A percentile compares a stretch with the other conserved stretches of the same genome.
Evolutionary conservation across 2,113 vertebrate species (phyloP).

Genomic region (Leptobrachium ailaonicum): DNA sequence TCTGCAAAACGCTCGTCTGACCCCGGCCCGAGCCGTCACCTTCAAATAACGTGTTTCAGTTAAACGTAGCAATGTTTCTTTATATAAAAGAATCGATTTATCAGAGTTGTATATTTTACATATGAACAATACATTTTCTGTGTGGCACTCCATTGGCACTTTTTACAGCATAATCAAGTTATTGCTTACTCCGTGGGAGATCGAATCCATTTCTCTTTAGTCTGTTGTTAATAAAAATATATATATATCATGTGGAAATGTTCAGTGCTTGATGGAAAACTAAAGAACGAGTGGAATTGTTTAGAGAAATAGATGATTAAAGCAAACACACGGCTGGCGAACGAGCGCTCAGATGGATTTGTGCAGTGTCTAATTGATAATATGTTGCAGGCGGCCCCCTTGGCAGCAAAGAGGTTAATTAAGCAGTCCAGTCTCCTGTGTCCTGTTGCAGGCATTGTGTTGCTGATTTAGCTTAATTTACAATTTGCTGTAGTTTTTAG

Average conservation of each 20-base stretch:
- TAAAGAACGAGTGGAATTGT: background rate
- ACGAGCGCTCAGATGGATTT: background rate
- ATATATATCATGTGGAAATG: slow-evolving; percentile 19
- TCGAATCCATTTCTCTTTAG: slow-evolving; percentile 10
- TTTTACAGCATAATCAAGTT: background rate
- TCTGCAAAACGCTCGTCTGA: no score
- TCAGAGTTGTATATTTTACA: no score
- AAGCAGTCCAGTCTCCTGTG: background rate
- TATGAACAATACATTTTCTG: no score
- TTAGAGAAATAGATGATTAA: slow-evolving; percentile 45
- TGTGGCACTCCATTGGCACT: background rate
- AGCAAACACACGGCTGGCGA: background rate
- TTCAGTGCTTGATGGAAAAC: slow-evolving; percentile 23
- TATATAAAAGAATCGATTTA: no score
- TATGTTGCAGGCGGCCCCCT: background rate
- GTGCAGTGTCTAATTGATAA: no score
- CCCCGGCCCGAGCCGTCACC: no score
- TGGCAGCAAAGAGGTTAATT: background rate
- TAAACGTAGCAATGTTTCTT: no score
- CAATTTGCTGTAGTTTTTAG: no score
- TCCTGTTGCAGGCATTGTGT: background rate
- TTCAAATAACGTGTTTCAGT: no score
- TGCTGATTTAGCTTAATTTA: background rate
- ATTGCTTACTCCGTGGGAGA: slow-evolving; percentile 6
- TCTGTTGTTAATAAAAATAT: slow-evolving; percentile 49